Evolutionary conservation across 1,140 invertebrate genomes (phyloP).

Genomic region (Danaus melanippus): DNA sequence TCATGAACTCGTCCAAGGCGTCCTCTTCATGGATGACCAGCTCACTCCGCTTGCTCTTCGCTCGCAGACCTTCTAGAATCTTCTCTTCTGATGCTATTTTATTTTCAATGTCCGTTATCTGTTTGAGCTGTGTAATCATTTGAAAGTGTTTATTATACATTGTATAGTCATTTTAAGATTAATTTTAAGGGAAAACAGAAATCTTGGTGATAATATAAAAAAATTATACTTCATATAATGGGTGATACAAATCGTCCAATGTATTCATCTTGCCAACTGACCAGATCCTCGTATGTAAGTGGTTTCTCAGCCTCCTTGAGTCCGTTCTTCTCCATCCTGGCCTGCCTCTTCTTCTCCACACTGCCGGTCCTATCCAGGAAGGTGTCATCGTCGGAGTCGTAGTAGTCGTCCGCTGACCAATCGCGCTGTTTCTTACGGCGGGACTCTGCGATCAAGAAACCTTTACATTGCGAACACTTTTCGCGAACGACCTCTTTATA

Average conservation of each 20-base stretch:
- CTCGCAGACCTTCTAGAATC: slow-evolving; percentile 71
- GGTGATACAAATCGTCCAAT: too few species aligned
- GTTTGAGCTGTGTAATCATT: slow-evolving; percentile 73
- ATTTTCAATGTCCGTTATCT: slow-evolving; percentile 75
- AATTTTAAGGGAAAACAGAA: too few species aligned
- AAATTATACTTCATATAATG: too few species aligned
- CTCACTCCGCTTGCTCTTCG: slow-evolving; percentile 32
- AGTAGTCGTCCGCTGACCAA: slow-evolving; percentile 92
- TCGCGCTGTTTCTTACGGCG: slow-evolving; percentile 81
- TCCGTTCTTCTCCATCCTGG: slow-evolving; percentile 81
- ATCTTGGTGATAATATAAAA: too few species aligned
- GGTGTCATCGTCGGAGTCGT: slow-evolving; percentile 97
- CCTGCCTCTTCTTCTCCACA: slow-evolving; percentile 89
- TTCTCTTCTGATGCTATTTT: slow-evolving; percentile 76
- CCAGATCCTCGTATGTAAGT: slow-evolving; percentile 86
- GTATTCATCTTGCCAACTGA: slow-evolving; percentile 46
- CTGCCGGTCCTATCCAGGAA: slow-evolving; percentile 96
- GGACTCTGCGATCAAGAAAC: slow-evolving; percentile 54
- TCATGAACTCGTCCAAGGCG: slow-evolving; percentile 84
- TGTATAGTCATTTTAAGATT: too few species aligned
- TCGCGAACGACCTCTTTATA: too few species aligned
- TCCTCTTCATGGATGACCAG: slow-evolving; percentile 58
- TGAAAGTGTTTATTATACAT: too few species aligned
- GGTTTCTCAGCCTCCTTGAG: slow-evolving; percentile 57
- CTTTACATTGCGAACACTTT: too few species aligned